Evolutionary conservation across 2,888 invertebrate species (phyloP).

Genomic region (Leistus spinibarbis): DNA sequence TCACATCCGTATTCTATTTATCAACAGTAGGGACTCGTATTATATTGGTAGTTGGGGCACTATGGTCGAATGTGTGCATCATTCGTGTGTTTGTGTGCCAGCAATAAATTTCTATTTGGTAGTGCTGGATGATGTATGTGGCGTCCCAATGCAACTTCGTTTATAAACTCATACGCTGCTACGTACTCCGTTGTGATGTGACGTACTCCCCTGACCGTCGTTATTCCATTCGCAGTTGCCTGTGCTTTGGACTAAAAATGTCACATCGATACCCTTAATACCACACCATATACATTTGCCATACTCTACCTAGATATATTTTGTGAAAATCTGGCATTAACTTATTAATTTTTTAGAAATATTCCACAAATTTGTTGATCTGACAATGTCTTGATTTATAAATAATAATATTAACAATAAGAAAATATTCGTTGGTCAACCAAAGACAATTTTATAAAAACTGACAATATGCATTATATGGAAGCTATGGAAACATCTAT

Average conservation of each 20-base stretch:
- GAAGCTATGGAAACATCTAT: too few relatives aligned
- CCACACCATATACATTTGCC: background rate
- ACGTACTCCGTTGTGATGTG: background rate
- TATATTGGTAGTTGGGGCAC: background rate
- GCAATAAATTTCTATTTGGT: background rate
- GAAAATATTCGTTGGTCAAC: too few relatives aligned
- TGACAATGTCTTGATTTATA: background rate
- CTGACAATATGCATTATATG: too few relatives aligned
- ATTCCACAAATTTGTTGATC: background rate
- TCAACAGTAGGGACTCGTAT: background rate
- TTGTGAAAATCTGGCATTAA: background rate
- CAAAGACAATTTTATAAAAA: too few relatives aligned
- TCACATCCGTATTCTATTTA: background rate
- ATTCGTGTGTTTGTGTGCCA: too few relatives aligned
- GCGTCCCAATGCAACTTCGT: background rate
- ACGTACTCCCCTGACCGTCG: constrained; percentile 25
- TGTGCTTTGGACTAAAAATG: background rate
- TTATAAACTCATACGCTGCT: background rate
- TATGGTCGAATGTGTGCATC: background rate
- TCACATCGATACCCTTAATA: too few relatives aligned
- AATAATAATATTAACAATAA: background rate
- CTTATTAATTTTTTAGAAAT: background rate
- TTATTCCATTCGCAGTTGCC: constrained; percentile 4
- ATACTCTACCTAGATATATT: background rate
- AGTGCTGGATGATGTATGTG: background rate